Conservation (phyloP, 2,888 invertebrate genomes). For the Automeris io region DNA sequence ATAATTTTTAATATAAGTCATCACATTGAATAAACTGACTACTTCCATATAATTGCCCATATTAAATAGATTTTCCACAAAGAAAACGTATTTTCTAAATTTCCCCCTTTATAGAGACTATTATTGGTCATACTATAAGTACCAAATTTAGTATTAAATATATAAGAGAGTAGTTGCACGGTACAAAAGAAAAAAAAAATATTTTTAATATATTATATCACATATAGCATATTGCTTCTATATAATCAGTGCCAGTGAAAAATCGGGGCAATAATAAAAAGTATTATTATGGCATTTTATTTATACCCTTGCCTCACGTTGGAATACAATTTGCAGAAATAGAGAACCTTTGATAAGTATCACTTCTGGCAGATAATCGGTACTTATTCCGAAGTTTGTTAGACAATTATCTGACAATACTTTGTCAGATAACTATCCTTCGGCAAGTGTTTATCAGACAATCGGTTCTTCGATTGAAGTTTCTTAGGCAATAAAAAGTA, state of each 20-base stretch:
- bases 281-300: constrained; percentile 15
- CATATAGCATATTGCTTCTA: constrained; percentile 42
- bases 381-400: no score
- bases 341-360: no score
- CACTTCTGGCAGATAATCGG: no score
- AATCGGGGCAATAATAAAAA: constrained; percentile 46
- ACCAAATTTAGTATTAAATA: constrained; percentile 45
- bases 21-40: not conserved
- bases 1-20: no score
- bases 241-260: constrained; percentile 37
- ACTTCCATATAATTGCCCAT: not conserved
- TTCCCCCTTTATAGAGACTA: not conserved
- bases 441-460: no score
- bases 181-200: constrained; percentile 35
- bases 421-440: no score
- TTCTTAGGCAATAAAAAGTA: no score
- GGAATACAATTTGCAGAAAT: no score
- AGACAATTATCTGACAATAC: no score
- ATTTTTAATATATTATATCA: constrained; percentile 60
- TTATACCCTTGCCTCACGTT: not conserved
- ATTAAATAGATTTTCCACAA: not conserved
- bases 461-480: no score
- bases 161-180: constrained; percentile 48
- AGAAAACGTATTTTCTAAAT: not conserved
- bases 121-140: constrained; percentile 23